These are phyloP conservation scores for Morone saxatilis DNA, from an alignment of 2,113 vertebrate genomes.

Conservation along the genomic window DNA sequence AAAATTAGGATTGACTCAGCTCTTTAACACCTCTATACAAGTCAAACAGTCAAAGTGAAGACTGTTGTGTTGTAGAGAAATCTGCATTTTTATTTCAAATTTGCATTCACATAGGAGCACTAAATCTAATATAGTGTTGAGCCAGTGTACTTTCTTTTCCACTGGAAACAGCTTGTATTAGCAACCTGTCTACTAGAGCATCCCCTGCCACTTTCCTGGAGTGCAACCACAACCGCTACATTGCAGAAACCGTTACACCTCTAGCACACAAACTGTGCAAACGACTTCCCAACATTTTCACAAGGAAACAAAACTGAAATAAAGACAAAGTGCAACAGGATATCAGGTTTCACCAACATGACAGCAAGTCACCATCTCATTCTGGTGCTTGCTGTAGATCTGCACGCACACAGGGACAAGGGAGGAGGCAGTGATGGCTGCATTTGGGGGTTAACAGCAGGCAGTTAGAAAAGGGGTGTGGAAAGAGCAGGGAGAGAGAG, in stretches of 20 bases:
- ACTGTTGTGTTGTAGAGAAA: not conserved
- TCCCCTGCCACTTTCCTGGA: not conserved
- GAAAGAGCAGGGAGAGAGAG: conserved; percentile 57
- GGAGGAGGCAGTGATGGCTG: conserved; percentile 54
- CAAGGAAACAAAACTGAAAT: too few species aligned
- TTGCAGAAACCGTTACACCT: not conserved
- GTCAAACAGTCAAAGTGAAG: not conserved
- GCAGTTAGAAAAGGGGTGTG: conserved; percentile 78
- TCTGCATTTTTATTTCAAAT: not conserved
- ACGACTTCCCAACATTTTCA: too few species aligned
- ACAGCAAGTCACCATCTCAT: conserved; percentile 4
- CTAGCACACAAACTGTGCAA: conserved; percentile 4
- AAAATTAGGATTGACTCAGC: not conserved
- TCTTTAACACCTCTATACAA: not conserved
- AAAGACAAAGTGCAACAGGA: conserved; percentile 30
- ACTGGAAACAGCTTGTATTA: not conserved
- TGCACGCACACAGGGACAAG: conserved; percentile 28
- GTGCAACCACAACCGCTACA: not conserved
- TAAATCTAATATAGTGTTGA: not conserved
- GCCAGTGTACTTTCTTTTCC: not conserved
- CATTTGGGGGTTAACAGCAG: conserved; percentile 58
- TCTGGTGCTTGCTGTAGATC: conserved; percentile 23
- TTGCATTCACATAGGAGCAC: not conserved
- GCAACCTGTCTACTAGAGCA: not conserved
- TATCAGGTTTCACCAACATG: not conserved